A percentile compares a stretch with the other conserved stretches of the same genome.
Conservation (phyloP, 2,113 vertebrate genomes). For the Calidris pygmaea region DNA sequence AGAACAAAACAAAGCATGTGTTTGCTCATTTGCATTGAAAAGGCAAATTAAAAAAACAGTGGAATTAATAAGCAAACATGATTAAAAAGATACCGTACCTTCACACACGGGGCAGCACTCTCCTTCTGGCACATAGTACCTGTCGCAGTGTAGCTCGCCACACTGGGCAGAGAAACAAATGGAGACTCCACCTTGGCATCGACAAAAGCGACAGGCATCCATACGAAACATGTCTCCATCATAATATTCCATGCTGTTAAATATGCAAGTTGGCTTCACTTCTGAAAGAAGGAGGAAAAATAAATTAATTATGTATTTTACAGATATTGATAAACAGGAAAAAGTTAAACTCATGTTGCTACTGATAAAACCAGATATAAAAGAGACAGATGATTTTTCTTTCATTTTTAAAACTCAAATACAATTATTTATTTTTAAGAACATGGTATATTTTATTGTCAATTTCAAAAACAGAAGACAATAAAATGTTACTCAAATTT, state of each 20-base stretch:
- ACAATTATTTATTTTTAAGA: not conserved
- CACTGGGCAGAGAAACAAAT: constrained; percentile 89
- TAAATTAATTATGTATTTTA: not conserved
- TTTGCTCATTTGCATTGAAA: not conserved
- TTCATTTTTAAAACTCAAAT: not conserved
- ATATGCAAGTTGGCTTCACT: constrained; percentile 85
- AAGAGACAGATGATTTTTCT: not conserved
- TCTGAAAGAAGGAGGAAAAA: constrained; percentile 68
- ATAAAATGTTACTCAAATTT: not conserved
- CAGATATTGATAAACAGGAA: not conserved
- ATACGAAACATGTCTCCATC: constrained; percentile 90
- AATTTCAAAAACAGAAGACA: not conserved
- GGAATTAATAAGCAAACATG: not conserved
- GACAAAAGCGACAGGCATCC: constrained; percentile 88
- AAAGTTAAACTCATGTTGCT: not conserved
- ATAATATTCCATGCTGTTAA: constrained; percentile 83
- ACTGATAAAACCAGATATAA: not conserved
- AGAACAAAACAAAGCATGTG: not conserved
- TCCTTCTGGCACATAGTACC: constrained; percentile 87
- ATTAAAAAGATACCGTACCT: constrained; percentile 68
- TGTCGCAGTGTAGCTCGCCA: constrained; percentile 84
- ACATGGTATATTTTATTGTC: not conserved
- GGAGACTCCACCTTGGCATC: constrained; percentile 87
- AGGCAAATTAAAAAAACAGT: not conserved
- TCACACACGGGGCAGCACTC: constrained; percentile 91